Evolutionary conservation across 2,888 invertebrate genomes (phyloP).

Genomic region (Craniophora ligustri): DNA sequence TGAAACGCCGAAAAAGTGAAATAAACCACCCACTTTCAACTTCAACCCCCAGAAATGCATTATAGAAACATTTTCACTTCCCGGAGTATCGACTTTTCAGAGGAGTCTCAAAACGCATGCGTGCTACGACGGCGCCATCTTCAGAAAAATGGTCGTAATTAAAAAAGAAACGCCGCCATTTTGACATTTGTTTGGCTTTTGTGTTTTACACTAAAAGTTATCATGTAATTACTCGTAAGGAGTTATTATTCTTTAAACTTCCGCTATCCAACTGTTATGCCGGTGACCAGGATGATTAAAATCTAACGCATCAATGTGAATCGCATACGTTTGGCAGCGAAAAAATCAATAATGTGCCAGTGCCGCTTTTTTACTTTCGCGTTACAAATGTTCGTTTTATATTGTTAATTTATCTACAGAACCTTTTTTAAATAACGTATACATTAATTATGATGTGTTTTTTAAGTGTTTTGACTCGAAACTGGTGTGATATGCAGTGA

Average conservation of each 20-base stretch:
- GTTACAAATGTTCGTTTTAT: constrained; percentile 64
- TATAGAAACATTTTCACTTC: not conserved
- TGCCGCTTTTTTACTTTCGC: constrained; percentile 85
- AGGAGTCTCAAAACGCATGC: constrained; percentile 81
- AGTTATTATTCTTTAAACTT: constrained; percentile 63
- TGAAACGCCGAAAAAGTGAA: not conserved
- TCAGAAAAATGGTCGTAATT: constrained; percentile 59
- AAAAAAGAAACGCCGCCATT: constrained; percentile 85
- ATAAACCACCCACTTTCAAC: not conserved
- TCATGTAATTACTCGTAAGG: constrained; percentile 72
- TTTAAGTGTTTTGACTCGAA: constrained; percentile 33
- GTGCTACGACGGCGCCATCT: constrained; percentile 77
- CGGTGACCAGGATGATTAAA: constrained; percentile 57
- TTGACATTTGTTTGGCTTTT: constrained; percentile 89
- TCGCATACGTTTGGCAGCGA: constrained; percentile 65
- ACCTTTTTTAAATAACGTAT: constrained; percentile 36
- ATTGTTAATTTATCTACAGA: constrained; percentile 48
- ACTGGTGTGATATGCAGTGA: constrained; percentile 53
- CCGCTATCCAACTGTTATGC: constrained; percentile 56
- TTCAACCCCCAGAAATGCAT: constrained; percentile 12
- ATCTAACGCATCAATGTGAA: constrained; percentile 62
- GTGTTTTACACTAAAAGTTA: constrained; percentile 77
- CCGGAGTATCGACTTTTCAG: constrained; percentile 65
- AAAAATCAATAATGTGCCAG: constrained; percentile 82
- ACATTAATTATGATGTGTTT: constrained; percentile 44